Base-by-base conservation (phyloP, 1,140 invertebrate genomes). In the Ylistrum balloti region DNA sequence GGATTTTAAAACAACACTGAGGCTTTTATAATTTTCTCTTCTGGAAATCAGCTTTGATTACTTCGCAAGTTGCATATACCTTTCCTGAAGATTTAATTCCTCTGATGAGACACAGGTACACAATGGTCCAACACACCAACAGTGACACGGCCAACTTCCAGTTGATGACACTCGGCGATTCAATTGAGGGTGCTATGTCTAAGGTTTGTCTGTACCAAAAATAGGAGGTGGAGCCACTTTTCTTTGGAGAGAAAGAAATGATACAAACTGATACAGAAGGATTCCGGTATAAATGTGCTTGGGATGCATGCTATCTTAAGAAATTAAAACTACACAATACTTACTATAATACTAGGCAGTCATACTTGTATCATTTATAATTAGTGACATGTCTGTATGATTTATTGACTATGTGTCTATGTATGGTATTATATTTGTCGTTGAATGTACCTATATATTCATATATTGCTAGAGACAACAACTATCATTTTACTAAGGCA, bases 91-190 rank as follows among this genome's bases (percentile, higher is more conserved):
- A 99, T 20, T 99, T 98, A 86, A 99, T 99, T 41, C 99, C 99
- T 96, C 99, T 99, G 88, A 99, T 98, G 98, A 99, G 99, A 96
- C 99, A 99, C 95, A 99, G 97, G 95, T 99, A 99, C 86, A 99
- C 98, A 11, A 99, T 96, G 33, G 98, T 97, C 99, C 99, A 99
- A 45, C 98, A 98, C 0, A 98, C 97, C 0, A 99, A 97, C 17
- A 99, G 96, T 3, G 98, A 98, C n/a, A 98, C 93, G 1, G 97
- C 98, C 88, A 99, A 98, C 95, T 99, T 98, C 97, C 98, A 99
- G 96, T 99, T 99, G 95, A 99, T 87, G 17, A 87, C 86, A 2
- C 92, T 92, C n/a, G 86, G 85, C 5, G 93, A 92, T 56, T 94
- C 94, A 0, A 95, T 90, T 13, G 90, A 86, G 0, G 93, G 92